Evolutionary conservation across 2,113 vertebrate genomes (phyloP).

Genomic region (Cyprinus carpio): DNA sequence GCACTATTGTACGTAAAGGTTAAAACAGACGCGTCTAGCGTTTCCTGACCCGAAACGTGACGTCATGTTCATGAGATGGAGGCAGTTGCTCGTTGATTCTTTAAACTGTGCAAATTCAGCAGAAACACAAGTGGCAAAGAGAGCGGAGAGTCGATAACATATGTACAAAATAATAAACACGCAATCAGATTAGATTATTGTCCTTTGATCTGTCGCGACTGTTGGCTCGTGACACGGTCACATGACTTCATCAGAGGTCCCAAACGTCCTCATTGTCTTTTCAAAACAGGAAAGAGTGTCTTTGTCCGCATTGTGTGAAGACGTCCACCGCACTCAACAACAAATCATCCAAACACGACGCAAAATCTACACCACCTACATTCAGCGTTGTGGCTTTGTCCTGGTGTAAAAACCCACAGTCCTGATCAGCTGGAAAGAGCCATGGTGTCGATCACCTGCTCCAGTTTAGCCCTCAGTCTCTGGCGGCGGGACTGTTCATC

Average conservation of each 20-base stretch:
- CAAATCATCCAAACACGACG: slow-evolving; percentile 30
- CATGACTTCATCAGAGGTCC: slow-evolving; percentile 43
- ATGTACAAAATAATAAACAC: slow-evolving; percentile 66
- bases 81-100: slow-evolving; percentile 54
- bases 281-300: slow-evolving; percentile 29
- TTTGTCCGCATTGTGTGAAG: slow-evolving; percentile 36
- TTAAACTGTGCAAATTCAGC: slow-evolving; percentile 98
- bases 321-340: slow-evolving; percentile 47
- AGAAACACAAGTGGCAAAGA: slow-evolving; percentile 89
- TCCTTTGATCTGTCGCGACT: slow-evolving; percentile 20
- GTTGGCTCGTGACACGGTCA: slow-evolving; percentile 19
- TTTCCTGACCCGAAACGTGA: not conserved
- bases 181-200: slow-evolving; percentile 45
- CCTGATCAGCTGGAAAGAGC: slow-evolving; percentile 89
- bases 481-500: slow-evolving; percentile 94
- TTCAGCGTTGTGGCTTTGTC: slow-evolving; percentile 34
- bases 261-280: slow-evolving; percentile 39
- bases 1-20: slow-evolving; percentile 50
- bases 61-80: not conserved
- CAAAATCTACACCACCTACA: slow-evolving; percentile 30
- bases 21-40: slow-evolving; percentile 43
- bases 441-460: slow-evolving; percentile 99
- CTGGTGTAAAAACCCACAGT: slow-evolving; percentile 5
- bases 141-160: slow-evolving; percentile 81
- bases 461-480: slow-evolving; percentile 93